Conservation (phyloP, 2,113 vertebrate genomes). For the Elanoides forficatus region DNA sequence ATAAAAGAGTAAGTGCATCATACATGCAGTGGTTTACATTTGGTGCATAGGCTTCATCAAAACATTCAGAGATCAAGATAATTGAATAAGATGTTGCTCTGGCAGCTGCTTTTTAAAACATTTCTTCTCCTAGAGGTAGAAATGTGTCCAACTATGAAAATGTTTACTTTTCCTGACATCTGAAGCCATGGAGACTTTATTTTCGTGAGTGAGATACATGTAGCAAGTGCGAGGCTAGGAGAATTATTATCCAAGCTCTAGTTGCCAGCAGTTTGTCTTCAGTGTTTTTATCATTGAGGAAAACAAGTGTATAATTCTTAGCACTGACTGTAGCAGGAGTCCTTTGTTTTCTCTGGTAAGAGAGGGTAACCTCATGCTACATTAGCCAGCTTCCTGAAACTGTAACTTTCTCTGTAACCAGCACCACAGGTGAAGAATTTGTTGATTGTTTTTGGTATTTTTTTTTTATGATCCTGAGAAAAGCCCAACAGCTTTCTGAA, state of each 20-base stretch:
- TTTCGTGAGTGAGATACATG: not conserved
- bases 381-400: not conserved
- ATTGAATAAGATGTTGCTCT: not conserved
- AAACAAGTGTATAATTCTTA: not conserved
- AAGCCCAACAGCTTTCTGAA: not conserved
- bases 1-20: not conserved
- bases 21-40: not conserved
- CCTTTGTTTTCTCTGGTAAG: not conserved
- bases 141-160: not conserved
- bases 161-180: not conserved
- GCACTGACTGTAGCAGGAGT: not conserved
- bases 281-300: not conserved
- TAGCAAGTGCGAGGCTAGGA: not conserved
- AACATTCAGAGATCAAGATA: not conserved
- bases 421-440: not conserved
- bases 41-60: not conserved
- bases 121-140: not conserved
- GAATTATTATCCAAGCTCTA: not conserved
- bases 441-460: not conserved
- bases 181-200: not conserved
- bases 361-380: not conserved
- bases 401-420: not conserved
- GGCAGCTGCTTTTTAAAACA: not conserved
- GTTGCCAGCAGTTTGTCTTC: not conserved
- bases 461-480: not conserved